Evolutionary conservation across 1,140 invertebrate genomes (phyloP), one percentile per base, ranked within the genome.

Genomic region (Leptonema lineaticorne): DNA sequence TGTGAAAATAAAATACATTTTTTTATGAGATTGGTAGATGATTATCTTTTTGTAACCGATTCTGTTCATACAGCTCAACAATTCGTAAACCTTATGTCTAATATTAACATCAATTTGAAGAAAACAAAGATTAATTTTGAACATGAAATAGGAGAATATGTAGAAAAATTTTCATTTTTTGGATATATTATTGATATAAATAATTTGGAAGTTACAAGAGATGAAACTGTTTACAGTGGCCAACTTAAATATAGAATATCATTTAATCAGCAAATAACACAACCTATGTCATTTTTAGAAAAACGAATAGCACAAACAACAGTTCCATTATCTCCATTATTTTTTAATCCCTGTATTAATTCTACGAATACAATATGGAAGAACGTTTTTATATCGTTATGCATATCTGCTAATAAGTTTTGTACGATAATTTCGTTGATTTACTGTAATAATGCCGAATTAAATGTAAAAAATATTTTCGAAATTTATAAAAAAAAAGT

Each of bases 321-420:
- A 5, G 77, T 82, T 48, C 76, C 78, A 68, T 74, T 83, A 6
- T 80, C 74, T 50, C 60, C 74, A 6, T 78, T 81, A 56, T 73
- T 81, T 67, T 81, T 83, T 60, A 82, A 81, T 73, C 74, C 81
- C 27, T 22, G 73, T 5, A 72, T 80, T 57, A 83, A 81, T 46
- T 74, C 66, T 60, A 79, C 79, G 75, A 72, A 76, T 57, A 67
- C 75, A 16, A 71, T 83, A 59, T 82, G 80, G 81, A 69, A 73
- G 22, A 78, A 81, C 63, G 72, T 82, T 58, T 83, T 82, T 71
- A 71, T 74, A 4, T 79, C 80, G 27, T 75, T 81, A 24, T 82
- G 78, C 72, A 67, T 82, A 18, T 80, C 81, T 20, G 81, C 81
- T 2, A 82, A 83, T 74, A 83, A 83, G 72, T 82, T 83, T 67